These are phyloP conservation scores for Platichthys stellatus DNA, from an alignment of 2,113 vertebrate species.

Conservation along the genomic window DNA sequence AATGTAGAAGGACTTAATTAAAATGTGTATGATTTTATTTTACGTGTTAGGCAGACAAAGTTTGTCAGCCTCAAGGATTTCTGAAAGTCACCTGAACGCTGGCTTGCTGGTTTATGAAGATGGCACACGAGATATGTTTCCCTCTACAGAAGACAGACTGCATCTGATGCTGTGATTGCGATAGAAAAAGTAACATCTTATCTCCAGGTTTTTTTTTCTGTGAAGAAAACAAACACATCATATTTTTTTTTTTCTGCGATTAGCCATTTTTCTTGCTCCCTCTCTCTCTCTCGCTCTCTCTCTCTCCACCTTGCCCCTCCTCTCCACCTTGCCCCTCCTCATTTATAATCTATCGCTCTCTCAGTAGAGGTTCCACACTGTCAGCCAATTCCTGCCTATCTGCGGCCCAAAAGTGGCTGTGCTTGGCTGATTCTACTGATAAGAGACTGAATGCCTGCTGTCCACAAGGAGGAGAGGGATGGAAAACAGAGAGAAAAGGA, in stretches of 20 bases:
- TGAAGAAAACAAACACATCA: slow-evolving; percentile 49
- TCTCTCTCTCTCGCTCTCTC: not conserved
- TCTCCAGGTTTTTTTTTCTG: slow-evolving; percentile 45
- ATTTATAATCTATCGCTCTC: slow-evolving; percentile 62
- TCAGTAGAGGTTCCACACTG: slow-evolving; percentile 58
- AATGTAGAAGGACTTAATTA: slow-evolving; percentile 2
- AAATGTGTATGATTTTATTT: slow-evolving; percentile 30
- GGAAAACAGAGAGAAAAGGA: slow-evolving; percentile 27
- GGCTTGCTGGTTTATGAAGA: slow-evolving; percentile 37
- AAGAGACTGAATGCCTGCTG: slow-evolving; percentile 68
- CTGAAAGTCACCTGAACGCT: slow-evolving; percentile 55
- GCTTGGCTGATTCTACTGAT: slow-evolving; percentile 78
- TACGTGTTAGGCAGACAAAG: slow-evolving; percentile 21
- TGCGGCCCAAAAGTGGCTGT: slow-evolving; percentile 69
- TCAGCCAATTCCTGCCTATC: slow-evolving; percentile 74
- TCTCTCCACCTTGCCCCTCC: no score
- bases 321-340: slow-evolving; percentile 23
- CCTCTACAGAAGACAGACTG: slow-evolving; percentile 34
- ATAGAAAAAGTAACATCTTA: slow-evolving; percentile 55
- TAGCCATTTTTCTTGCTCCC: slow-evolving; percentile 40
- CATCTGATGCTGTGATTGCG: slow-evolving; percentile 35
- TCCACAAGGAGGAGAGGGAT: slow-evolving; percentile 40
- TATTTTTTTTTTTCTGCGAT: slow-evolving; percentile 14
- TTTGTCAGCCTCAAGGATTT: slow-evolving; percentile 42
- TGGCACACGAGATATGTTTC: slow-evolving; percentile 39